Evolutionary conservation across 2,888 invertebrate species (phyloP).

Genomic region (Plutella xylostella): DNA sequence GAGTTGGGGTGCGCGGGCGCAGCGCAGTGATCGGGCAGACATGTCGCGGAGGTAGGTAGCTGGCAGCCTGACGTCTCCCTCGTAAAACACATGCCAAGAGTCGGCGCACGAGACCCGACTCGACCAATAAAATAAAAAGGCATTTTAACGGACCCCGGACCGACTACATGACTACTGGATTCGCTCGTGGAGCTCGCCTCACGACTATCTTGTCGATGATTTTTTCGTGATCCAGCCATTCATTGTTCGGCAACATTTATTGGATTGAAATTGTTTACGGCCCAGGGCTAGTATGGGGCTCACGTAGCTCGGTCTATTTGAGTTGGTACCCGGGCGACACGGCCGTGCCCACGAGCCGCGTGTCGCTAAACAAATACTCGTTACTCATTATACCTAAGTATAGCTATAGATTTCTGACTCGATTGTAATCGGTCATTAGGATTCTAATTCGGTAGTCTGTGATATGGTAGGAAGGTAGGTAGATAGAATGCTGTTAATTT

Average conservation of each 20-base stretch:
- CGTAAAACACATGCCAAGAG: constrained; percentile 12
- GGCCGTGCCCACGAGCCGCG: neutral
- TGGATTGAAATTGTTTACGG: constrained; percentile 57
- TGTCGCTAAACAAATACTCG: too few species aligned
- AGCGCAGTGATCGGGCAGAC: too few species aligned
- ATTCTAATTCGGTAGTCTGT: too few species aligned
- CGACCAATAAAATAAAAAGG: constrained; percentile 14
- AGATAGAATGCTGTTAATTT: too few species aligned
- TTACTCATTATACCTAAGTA: too few species aligned
- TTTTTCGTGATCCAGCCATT: constrained; percentile 65
- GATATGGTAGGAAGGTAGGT: too few species aligned
- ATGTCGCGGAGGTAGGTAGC: constrained; percentile 7
- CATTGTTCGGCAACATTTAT: constrained; percentile 67
- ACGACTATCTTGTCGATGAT: constrained; percentile 64
- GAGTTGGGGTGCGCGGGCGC: too few species aligned
- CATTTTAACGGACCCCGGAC: neutral
- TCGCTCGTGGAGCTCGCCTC: constrained; percentile 40
- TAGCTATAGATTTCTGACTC: too few species aligned
- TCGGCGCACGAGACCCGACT: constrained; percentile 12
- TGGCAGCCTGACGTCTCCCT: constrained; percentile 9
- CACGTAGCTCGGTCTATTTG: neutral
- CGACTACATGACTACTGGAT: constrained; percentile 51
- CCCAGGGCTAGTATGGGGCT: constrained; percentile 33
- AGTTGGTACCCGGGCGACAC: too few species aligned
- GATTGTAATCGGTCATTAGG: too few species aligned